Evolutionary conservation across 2,113 vertebrate genomes (phyloP), one percentile per base, ranked within the genome.

Genomic region (Mola mola): DNA sequence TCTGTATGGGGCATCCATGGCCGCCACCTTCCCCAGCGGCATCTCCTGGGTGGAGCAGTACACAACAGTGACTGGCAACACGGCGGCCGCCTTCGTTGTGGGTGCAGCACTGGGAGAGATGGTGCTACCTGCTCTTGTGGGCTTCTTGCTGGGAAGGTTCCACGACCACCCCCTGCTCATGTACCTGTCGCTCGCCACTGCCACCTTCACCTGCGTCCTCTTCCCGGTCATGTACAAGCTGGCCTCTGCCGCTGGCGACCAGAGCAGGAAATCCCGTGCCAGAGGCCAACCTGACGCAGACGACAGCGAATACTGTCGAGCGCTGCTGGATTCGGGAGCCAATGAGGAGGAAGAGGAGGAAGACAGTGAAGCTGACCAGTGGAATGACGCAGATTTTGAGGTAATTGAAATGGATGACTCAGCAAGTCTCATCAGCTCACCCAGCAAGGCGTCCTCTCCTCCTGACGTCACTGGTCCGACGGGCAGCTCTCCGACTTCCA

Each of bases 41-140:
- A 81, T 99, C 28, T 94, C 96, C 22, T 99, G 97, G 97, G 38
- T 95, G 19, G 95, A 98, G 59, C 97, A 98, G 90, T 97, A 98
- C 90, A 98, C 94, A 0, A 87, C 89, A 0, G 86, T 98, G 34
- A 93, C 90, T 0, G 92, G 94, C 0, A 93, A 89, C 21, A 86
- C 93, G 0, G 93, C 96, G 0, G 91, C 95, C 0, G 67, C 89
- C 1, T 95, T 98, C 0, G 95, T 98, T 9, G 70, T 96, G 0
- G 96, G 96, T 0, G 95, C 95, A 0, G 92, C 94, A 0, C 81
- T 98, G 58, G 97, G 96, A 0, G 95, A 98, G 88, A 98, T 98
- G 97, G 93, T 94, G 46, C 88, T 98, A 38, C 97, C 97, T 0
- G 93, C 83, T 0, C 9, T 76, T 0, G 75, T 96, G 11, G 96